Evolutionary conservation across 2,888 invertebrate genomes (phyloP), one percentile per base, ranked within the genome.

Genomic region (Plebejus melissa): DNA sequence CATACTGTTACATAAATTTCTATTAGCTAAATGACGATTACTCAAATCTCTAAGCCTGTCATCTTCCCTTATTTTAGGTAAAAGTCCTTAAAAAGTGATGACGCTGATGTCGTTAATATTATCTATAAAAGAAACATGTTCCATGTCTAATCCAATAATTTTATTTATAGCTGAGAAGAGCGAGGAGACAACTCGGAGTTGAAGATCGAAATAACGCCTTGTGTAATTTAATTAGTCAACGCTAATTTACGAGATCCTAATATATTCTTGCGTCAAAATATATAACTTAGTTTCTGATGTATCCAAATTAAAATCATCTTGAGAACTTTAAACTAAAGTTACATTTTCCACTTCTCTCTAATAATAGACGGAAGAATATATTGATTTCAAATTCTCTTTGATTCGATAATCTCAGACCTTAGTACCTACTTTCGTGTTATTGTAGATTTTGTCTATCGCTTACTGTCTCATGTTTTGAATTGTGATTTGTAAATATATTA

Each of bases 321-420:
- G 2, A 65, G 11, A 65, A 65, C 32, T 32, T 16, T 32, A 4
- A 32, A 65, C 32, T 65, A 65, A 65, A 65, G 65, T 65, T 32
- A 65, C 65, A 32, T 65, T 65, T 65, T 4, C 32, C 65, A 65
- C 32, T 65, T 65, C 65, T 65, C 32, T 32, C 65, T 36, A 32
- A 13, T 16, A 65, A 6, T 36, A 16, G 72, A 72, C 54, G 54
- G 28, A 50, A 46, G 65, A 70, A 36, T 75, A 69, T 75, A 69
- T 75, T 70, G 69, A 70, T 69, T 38, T 70, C 57, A 38, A 58
- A 57, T 28, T 41, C 57, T 58, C 70, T 75, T 75, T 69, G 54
- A 75, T 70, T 70, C 38, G 57, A 75, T 75, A 75, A 75, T 75
- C 70, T 75, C 57, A 70, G 69, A 75, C 41, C 36, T 75, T 54